Conservation (phyloP, 2,113 vertebrate species). For the Bothrops jararaca region DNA sequence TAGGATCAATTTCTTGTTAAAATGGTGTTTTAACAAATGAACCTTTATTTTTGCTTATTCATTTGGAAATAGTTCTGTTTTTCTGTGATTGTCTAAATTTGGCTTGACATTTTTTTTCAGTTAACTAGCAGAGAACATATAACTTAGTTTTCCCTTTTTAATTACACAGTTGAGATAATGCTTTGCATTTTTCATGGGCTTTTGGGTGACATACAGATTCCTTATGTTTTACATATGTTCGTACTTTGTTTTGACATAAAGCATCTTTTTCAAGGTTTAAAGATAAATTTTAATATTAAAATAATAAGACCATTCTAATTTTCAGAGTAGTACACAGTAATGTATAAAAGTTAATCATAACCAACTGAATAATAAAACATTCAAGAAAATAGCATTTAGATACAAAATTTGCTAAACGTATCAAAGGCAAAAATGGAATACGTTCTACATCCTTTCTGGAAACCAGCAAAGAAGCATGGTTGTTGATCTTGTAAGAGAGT, state of each 20-base stretch:
- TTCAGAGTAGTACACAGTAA: background rate
- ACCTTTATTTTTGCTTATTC: constrained; percentile 30
- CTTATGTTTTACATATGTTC: constrained; percentile 5
- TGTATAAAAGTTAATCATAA: background rate
- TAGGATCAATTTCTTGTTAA: constrained; percentile 11
- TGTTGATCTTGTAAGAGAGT: background rate
- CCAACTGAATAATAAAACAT: background rate
- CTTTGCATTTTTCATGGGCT: background rate
- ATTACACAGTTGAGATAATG: background rate
- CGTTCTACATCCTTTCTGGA: background rate
- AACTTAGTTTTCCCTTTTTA: background rate
- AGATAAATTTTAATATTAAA: background rate
- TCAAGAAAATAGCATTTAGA: background rate
- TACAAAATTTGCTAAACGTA: background rate
- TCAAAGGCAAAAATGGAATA: background rate
- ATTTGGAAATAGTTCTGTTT: constrained; percentile 10
- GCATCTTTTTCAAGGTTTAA: background rate
- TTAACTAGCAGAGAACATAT: constrained; percentile 20
- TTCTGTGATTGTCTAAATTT: background rate
- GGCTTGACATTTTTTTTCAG: background rate
- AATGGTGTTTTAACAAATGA: constrained; percentile 12
- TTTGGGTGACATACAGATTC: background rate
- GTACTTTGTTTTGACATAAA: background rate
- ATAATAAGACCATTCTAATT: background rate
- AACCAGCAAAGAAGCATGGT: background rate